These are phyloP conservation scores for Varecia variegata DNA, from an alignment of 2,797 vertebrate genomes.

Conservation along the genomic window DNA sequence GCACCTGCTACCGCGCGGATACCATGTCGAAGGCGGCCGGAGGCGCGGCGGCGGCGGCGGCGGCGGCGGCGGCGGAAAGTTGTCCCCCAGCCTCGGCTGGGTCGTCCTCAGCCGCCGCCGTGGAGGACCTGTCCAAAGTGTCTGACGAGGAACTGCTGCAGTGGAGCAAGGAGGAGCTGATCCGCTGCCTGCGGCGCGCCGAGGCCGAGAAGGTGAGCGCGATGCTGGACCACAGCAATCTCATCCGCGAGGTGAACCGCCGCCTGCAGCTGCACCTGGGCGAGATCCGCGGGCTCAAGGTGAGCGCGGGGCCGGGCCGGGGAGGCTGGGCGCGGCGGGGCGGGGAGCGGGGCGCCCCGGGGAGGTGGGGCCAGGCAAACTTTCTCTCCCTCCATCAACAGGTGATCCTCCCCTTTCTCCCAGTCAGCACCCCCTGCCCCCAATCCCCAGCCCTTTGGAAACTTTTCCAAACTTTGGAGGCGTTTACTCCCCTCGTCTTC, in stretches of 20 bases:
- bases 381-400: constrained; percentile 36
- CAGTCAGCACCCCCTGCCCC: neutral
- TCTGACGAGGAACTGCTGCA: constrained; percentile 93
- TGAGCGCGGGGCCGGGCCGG: constrained; percentile 73
- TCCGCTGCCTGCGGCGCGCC: constrained; percentile 92
- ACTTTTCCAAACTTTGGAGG: constrained; percentile 72
- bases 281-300: constrained; percentile 97
- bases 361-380: neutral
- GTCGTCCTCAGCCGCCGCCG: constrained; percentile 32
- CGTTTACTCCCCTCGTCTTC: neutral
- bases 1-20: constrained; percentile 46
- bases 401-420: constrained; percentile 12
- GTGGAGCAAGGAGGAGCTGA: constrained; percentile 95
- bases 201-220: constrained; percentile 96
- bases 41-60: constrained; percentile 63
- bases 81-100: constrained; percentile 51
- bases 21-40: constrained; percentile 89
- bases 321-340: neutral
- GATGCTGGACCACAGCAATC: constrained; percentile 97
- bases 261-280: constrained; percentile 96
- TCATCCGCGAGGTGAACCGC: constrained; percentile 97
- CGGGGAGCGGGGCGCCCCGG: neutral
- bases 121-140: constrained; percentile 93
- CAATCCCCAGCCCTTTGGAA: constrained; percentile 11
- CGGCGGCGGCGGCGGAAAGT: constrained; percentile 76